These are phyloP conservation scores for Tuberolachnus salignus DNA, from an alignment of 2,888 invertebrate species.

Conservation along the genomic window DNA sequence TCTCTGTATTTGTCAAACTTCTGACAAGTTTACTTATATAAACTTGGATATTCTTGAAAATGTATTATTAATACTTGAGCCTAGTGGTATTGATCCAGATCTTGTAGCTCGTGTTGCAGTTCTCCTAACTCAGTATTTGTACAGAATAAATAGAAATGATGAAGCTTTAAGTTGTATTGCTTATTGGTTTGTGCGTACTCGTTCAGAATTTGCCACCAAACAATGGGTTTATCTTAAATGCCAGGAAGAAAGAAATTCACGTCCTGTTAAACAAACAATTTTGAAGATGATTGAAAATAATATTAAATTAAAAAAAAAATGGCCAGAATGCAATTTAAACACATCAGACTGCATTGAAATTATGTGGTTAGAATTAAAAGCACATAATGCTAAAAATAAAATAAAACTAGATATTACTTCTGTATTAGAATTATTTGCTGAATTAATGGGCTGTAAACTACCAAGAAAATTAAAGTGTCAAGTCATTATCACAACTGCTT, in stretches of 20 bases:
- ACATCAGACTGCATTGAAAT: conserved; percentile 32
- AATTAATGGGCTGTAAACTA: conserved; percentile 28
- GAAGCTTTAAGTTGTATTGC: conserved; percentile 48
- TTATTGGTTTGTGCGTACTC: conserved; percentile 43
- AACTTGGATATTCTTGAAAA: conserved; percentile 37
- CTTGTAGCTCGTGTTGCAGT: conserved; percentile 48
- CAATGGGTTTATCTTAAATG: conserved; percentile 53
- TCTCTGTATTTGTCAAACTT: conserved; percentile 25
- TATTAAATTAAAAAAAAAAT: conserved; percentile 11
- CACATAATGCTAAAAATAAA: conserved; percentile 36
- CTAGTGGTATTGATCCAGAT: conserved; percentile 38
- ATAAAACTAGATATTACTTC: conserved; percentile 37
- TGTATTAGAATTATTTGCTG: conserved; percentile 39
- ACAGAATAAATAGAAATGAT: conserved; percentile 16
- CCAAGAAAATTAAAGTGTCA: conserved; percentile 33
- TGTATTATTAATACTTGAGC: conserved; percentile 5
- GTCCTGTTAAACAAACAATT: conserved; percentile 32
- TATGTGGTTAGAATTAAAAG: conserved; percentile 52
- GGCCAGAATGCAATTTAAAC: conserved; percentile 25
- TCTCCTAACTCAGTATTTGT: conserved; percentile 44
- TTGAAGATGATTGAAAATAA: conserved; percentile 28
- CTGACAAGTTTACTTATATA: conserved; percentile 4
- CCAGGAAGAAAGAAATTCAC: conserved; percentile 35
- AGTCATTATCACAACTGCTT: conserved; percentile 36
- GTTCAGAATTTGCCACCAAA: conserved; percentile 41